Evolutionary conservation across 2,797 vertebrate genomes (phyloP).

Genomic region (Rhyacichthys aspro): DNA sequence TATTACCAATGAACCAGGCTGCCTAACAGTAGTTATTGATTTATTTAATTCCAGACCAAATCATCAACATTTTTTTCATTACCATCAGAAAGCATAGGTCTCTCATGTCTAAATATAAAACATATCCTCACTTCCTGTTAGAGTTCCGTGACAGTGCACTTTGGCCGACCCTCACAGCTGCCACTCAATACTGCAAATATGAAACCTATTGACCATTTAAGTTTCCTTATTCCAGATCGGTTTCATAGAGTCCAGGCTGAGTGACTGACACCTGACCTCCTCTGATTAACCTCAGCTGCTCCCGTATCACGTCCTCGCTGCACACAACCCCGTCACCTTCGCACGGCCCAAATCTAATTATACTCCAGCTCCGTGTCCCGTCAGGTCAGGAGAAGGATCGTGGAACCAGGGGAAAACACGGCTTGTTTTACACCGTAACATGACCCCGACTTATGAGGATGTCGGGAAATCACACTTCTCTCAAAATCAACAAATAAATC

Average conservation of each 20-base stretch:
- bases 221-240: slow-evolving; percentile 45
- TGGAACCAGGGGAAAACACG: neutral
- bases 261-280: slow-evolving; percentile 35
- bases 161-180: neutral
- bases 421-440: neutral
- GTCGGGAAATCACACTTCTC: too few species aligned
- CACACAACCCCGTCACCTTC: slow-evolving; percentile 11
- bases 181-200: slow-evolving; percentile 37
- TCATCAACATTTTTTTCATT: too few species aligned
- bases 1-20: too few species aligned
- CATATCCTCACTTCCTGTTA: slow-evolving; percentile 1
- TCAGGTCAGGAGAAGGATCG: slow-evolving; percentile 1
- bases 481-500: too few species aligned
- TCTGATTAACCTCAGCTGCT: slow-evolving; percentile 37
- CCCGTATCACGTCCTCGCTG: slow-evolving; percentile 22
- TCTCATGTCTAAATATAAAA: slow-evolving; percentile 31
- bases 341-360: slow-evolving; percentile 35
- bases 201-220: slow-evolving; percentile 46
- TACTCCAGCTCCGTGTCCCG: slow-evolving; percentile 17
- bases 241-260: slow-evolving; percentile 36
- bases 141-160: slow-evolving; percentile 7
- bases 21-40: too few species aligned
- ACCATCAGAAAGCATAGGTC: too few species aligned
- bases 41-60: too few species aligned
- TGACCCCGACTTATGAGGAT: neutral